Percentiles rank a stretch among this genome's conserved stretches.
Conservation (phyloP, 1,140 invertebrate species). For the Tetramorium simillimum region DNA sequence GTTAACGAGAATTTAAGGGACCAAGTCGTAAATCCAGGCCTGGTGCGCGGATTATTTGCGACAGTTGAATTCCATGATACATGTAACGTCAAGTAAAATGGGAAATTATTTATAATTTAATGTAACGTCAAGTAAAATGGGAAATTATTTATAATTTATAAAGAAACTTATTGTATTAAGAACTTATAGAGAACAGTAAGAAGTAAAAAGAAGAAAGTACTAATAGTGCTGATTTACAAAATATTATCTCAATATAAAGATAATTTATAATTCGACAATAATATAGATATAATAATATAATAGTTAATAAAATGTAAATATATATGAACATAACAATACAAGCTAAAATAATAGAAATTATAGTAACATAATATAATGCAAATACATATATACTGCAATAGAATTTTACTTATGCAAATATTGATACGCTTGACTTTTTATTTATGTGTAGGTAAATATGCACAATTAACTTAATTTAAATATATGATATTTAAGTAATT, state of each 20-base stretch:
- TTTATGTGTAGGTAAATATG: neutral
- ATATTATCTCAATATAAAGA: neutral
- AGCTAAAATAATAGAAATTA: neutral
- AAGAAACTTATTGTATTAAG: too few species aligned
- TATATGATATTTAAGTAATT: neutral
- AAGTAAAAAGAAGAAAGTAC: neutral
- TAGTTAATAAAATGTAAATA: neutral
- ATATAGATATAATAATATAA: neutral
- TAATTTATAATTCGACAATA: neutral
- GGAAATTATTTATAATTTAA: slow-evolving; percentile 13
- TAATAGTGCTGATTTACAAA: neutral
- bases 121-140: slow-evolving; percentile 1
- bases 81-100: slow-evolving; percentile 3
- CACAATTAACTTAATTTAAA: neutral
- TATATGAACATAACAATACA: too few species aligned
- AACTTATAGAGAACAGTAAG: neutral
- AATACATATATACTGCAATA: neutral
- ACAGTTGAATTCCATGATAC: neutral
- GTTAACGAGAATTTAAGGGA: slow-evolving; percentile 55
- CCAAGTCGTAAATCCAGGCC: slow-evolving; percentile 29
- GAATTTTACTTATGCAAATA: neutral
- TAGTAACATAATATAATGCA: neutral
- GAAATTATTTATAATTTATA: neutral
- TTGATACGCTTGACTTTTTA: neutral
- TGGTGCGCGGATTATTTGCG: slow-evolving; percentile 24